Base-by-base conservation (phyloP, 2,113 vertebrate genomes). In the Oncorhynchus tshawytscha region DNA sequence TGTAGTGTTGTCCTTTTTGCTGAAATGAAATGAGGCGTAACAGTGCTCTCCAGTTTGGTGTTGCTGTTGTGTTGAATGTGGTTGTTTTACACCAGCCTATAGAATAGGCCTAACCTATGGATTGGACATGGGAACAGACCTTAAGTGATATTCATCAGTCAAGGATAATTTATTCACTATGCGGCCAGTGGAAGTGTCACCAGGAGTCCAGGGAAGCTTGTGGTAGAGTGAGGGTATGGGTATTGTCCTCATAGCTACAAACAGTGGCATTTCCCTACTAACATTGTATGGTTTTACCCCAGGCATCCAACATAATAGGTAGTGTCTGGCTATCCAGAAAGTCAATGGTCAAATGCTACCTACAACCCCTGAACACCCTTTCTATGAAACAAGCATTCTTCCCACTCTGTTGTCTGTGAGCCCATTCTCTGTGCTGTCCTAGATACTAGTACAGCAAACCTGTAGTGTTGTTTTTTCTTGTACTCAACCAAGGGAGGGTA, bases 311-410 rank as follows among this genome's bases (percentile, higher is more conserved):
- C 67, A 71, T 39, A 76, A 31, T 45, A 22, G 68, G 16, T 57
- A 25, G 64, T 80, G 81, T 74, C 81, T 77, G 78, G 78, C 77
- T 45, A 20, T 65, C 77, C 78, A 13, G 60, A 66, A 79, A 73
- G 76, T 78, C 82, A 68, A 3, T 71, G 84, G 81, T 84, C 84
- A 77, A 68, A 70, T 20, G 18, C 81, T 64, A 79, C 79, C 80
- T 74, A 73, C 80, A 85, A 87, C 87, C 82, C 79, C 78, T 29
- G 51, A 77, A 34, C 54, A 45, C 34, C 70, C 72, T 49, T 1
- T 22, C 72, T 3, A n/a, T n/a, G 6, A 62, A 22, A 62, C n/a
- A 13, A 9, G n/a, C 59, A 62, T 62, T 62, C 59, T 62, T 7
- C 59, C n/a, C 59, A 18, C 59, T 9, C 5, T 62, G 59, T 62